Evolutionary conservation across 2,113 vertebrate genomes (phyloP).

Genomic region (Eptesicus fuscus): DNA sequence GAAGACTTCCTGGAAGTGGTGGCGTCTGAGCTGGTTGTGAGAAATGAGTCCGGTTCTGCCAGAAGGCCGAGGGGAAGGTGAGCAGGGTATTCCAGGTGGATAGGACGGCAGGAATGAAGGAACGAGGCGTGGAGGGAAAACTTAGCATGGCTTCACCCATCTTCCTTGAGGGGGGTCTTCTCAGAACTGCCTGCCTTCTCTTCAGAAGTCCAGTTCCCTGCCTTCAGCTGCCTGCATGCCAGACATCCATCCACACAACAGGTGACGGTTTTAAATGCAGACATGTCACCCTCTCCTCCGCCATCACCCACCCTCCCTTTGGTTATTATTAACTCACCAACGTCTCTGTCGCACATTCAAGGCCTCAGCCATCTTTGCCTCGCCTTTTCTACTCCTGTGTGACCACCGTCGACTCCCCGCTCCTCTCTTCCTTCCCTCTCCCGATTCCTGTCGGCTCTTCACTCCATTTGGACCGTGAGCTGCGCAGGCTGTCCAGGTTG

Average conservation of each 20-base stretch:
- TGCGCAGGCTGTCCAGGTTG: not conserved
- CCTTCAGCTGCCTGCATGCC: not conserved
- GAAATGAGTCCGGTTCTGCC: not conserved
- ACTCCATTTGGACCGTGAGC: not conserved
- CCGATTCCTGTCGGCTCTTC: not conserved
- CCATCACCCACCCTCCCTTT: not conserved
- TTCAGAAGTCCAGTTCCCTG: not conserved
- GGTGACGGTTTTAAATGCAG: not conserved
- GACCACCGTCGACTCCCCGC: not conserved
- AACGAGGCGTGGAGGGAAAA: not conserved
- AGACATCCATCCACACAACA: not conserved
- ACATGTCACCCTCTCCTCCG: too few relatives aligned
- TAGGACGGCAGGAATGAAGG: not conserved
- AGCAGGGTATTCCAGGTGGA: not conserved
- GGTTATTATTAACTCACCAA: not conserved
- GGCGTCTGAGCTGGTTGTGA: not conserved
- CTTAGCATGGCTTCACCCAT: not conserved
- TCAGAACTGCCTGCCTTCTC: not conserved
- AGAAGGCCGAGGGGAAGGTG: not conserved
- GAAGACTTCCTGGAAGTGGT: not conserved
- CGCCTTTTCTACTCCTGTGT: not conserved
- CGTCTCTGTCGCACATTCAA: not conserved
- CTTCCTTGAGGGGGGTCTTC: not conserved
- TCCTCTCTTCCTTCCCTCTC: not conserved
- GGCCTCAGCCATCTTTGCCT: not conserved